Conservation (phyloP, 1,140 invertebrate species). For the Probaryconus sp. region DNA sequence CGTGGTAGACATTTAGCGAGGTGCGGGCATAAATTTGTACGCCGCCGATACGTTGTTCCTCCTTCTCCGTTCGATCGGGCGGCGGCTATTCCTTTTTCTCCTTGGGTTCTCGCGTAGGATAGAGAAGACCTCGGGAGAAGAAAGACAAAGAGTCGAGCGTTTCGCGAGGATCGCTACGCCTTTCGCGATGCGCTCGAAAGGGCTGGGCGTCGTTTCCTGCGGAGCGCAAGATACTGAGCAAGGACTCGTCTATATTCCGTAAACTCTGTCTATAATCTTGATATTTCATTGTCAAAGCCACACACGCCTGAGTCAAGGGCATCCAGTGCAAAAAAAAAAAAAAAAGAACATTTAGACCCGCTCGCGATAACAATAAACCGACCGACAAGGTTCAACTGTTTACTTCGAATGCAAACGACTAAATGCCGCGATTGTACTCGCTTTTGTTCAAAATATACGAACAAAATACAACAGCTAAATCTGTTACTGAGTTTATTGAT, state of each 20-base stretch:
- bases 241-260: conserved; percentile 44
- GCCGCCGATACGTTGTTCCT: conserved; percentile 64
- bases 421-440: conserved; percentile 48
- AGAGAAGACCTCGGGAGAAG: conserved; percentile 13
- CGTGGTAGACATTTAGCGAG: conserved; percentile 67
- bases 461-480: conserved; percentile 44
- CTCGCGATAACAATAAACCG: conserved; percentile 53
- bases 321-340: neutral
- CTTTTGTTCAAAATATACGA: conserved; percentile 52
- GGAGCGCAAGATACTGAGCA: too few relatives aligned
- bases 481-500: conserved; percentile 29
- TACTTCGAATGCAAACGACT: conserved; percentile 55
- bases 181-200: conserved; percentile 41
- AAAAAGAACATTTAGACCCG: conserved; percentile 30
- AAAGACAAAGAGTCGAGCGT: conserved; percentile 26
- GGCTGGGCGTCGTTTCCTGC: conserved; percentile 31
- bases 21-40: conserved; percentile 71
- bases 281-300: conserved; percentile 55
- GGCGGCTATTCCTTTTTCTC: conserved; percentile 52
- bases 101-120: conserved; percentile 48
- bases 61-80: conserved; percentile 53
- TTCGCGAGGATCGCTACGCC: conserved; percentile 43
- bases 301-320: conserved; percentile 29
- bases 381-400: conserved; percentile 33
- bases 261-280: conserved; percentile 56